A percentile compares a stretch with the other conserved stretches of the same genome.
These are phyloP conservation scores for Antechinus flavipes DNA, from an alignment of 2,113 vertebrate species.

Conservation along the genomic window DNA sequence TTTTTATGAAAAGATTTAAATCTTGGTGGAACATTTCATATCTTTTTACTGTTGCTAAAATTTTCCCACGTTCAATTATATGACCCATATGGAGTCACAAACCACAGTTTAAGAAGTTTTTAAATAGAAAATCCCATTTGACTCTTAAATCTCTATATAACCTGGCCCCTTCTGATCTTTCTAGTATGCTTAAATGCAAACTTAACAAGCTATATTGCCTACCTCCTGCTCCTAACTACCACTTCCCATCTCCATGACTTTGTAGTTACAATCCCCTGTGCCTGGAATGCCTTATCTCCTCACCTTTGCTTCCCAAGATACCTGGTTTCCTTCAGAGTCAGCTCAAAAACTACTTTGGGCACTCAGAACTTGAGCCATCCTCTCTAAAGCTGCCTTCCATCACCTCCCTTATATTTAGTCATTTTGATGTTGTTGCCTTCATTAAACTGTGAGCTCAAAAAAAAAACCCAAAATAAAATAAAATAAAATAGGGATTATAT, in stretches of 20 bases:
- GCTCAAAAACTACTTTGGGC: background rate
- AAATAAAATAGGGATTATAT: too few species aligned
- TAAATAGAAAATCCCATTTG: background rate
- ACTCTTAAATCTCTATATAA: background rate
- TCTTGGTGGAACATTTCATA: too few species aligned
- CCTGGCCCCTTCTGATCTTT: background rate
- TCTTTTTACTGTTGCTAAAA: too few species aligned
- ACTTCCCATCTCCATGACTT: background rate
- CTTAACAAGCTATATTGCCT: background rate
- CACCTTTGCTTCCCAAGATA: background rate
- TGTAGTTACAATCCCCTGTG: background rate
- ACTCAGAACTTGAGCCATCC: background rate
- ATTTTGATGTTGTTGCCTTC: background rate
- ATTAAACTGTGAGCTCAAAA: background rate
- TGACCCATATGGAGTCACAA: too few species aligned
- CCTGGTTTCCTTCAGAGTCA: background rate
- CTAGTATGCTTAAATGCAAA: background rate
- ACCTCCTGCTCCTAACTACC: background rate
- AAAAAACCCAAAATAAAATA: too few species aligned
- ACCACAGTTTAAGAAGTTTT: background rate
- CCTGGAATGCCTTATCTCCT: background rate
- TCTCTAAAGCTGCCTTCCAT: background rate
- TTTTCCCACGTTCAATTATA: too few species aligned
- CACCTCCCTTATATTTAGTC: background rate
- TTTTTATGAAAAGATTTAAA: too few species aligned